Evolutionary conservation across 2,113 vertebrate genomes (phyloP).

Genomic region (Echinops telfairi): DNA sequence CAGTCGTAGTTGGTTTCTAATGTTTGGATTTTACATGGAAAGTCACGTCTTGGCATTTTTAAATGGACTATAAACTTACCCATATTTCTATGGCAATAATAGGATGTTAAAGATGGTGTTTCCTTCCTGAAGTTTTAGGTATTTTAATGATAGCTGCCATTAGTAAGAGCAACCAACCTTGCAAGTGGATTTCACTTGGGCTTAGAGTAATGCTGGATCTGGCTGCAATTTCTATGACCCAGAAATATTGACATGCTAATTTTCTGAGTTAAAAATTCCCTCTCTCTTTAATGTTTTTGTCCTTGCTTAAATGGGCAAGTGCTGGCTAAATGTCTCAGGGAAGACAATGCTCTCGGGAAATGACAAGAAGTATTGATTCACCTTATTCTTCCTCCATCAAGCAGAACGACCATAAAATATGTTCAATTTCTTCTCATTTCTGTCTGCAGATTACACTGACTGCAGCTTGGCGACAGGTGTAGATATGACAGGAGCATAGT

Average conservation of each 20-base stretch:
- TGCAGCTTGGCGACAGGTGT: slow-evolving; percentile 55
- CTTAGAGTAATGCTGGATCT: slow-evolving; percentile 51
- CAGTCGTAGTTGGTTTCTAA: slow-evolving; percentile 43
- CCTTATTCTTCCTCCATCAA: slow-evolving; percentile 74
- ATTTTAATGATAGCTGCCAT: slow-evolving; percentile 57
- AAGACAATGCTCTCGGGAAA: slow-evolving; percentile 74
- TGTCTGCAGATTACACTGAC: slow-evolving; percentile 72
- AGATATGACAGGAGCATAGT: slow-evolving; percentile 48
- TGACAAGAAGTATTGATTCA: slow-evolving; percentile 79
- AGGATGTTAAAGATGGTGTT: slow-evolving; percentile 25
- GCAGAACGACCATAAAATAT: slow-evolving; percentile 77
- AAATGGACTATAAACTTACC: slow-evolving; percentile 57
- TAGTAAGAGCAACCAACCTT: slow-evolving; percentile 53
- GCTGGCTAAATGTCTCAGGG: slow-evolving; percentile 55
- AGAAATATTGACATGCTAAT: slow-evolving; percentile 68
- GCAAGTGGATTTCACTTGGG: slow-evolving; percentile 52
- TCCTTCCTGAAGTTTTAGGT: slow-evolving; percentile 57
- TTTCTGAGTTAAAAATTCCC: slow-evolving; percentile 69
- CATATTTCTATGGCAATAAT: slow-evolving; percentile 54
- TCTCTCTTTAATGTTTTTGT: slow-evolving; percentile 72
- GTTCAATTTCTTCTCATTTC: slow-evolving; percentile 75
- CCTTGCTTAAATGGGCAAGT: slow-evolving; percentile 78
- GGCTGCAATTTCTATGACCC: slow-evolving; percentile 67
- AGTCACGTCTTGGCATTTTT: slow-evolving; percentile 59
- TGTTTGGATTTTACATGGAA: slow-evolving; percentile 51